A percentile compares a stretch with the other conserved stretches of the same genome.
Conservation (phyloP, 1,140 invertebrate species). For the Leptopilina boulardi region DNA sequence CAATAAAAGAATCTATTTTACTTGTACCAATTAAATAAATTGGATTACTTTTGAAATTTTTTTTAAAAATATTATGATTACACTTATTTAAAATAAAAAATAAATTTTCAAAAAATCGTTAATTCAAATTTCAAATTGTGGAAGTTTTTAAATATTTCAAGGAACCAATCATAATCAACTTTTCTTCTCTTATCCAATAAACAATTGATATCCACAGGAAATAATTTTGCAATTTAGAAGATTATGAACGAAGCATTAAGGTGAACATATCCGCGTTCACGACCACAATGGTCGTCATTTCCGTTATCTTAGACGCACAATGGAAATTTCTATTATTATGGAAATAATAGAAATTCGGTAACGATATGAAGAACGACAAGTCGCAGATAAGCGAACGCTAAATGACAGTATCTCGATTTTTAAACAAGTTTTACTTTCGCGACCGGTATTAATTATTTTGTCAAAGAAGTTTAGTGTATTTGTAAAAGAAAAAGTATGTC, state of each 20-base stretch:
- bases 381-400: neutral
- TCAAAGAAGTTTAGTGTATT: neutral
- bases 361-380: conserved; percentile 26
- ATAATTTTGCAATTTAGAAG: neutral
- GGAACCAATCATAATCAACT: no score
- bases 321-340: conserved; percentile 40
- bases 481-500: neutral
- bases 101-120: no score
- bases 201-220: neutral
- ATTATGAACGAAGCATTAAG: neutral
- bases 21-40: no score
- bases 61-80: no score
- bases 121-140: no score
- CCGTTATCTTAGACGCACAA: conserved; percentile 63
- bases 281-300: conserved; percentile 50
- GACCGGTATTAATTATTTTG: neutral
- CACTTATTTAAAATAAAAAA: no score
- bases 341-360: conserved; percentile 41
- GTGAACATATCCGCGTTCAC: neutral
- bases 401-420: conserved; percentile 37
- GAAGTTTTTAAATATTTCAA: no score
- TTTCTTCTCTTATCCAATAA: no score
- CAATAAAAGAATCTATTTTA: no score
- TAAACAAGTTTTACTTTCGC: conserved; percentile 8
- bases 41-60: no score